These are phyloP conservation scores for Hemithea aestivaria DNA, from an alignment of 2,888 invertebrate genomes.

Conservation along the genomic window DNA sequence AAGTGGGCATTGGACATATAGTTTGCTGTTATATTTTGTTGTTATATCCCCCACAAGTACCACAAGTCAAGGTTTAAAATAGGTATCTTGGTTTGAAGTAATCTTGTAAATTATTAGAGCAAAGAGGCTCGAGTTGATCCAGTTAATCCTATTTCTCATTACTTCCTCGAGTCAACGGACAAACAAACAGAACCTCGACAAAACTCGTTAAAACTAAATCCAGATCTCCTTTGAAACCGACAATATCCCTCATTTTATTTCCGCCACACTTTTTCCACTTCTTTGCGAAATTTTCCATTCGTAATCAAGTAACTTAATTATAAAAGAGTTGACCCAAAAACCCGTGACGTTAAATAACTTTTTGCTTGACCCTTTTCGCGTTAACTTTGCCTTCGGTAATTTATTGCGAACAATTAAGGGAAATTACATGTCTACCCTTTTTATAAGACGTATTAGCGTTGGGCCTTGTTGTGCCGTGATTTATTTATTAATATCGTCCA, in stretches of 20 bases:
- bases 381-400: slow-evolving; percentile 20
- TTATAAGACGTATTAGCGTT: slow-evolving; percentile 11
- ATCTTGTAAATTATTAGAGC: too few relatives aligned
- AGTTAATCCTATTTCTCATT: too few relatives aligned
- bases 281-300: slow-evolving; percentile 11
- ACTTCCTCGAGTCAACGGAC: not conserved
- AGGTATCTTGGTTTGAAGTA: too few relatives aligned
- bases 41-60: too few relatives aligned
- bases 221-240: slow-evolving; percentile 8
- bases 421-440: slow-evolving; percentile 19
- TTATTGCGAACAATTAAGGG: slow-evolving; percentile 24
- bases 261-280: too few relatives aligned
- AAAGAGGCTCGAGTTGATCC: too few relatives aligned
- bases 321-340: slow-evolving; percentile 29
- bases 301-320: slow-evolving; percentile 31
- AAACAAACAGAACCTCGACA: slow-evolving; percentile 6
- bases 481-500: not conserved
- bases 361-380: slow-evolving; percentile 31
- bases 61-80: too few relatives aligned
- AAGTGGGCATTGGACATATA: too few relatives aligned
- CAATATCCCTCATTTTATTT: slow-evolving; percentile 8
- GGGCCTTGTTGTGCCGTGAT: slow-evolving; percentile 1
- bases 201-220: slow-evolving; percentile 14
- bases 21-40: too few relatives aligned
- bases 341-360: slow-evolving; percentile 29